A percentile compares a stretch with the other conserved stretches of the same genome.
Evolutionary conservation across 2,888 invertebrate genomes (phyloP).

Genomic region (Tipula vernalis): DNA sequence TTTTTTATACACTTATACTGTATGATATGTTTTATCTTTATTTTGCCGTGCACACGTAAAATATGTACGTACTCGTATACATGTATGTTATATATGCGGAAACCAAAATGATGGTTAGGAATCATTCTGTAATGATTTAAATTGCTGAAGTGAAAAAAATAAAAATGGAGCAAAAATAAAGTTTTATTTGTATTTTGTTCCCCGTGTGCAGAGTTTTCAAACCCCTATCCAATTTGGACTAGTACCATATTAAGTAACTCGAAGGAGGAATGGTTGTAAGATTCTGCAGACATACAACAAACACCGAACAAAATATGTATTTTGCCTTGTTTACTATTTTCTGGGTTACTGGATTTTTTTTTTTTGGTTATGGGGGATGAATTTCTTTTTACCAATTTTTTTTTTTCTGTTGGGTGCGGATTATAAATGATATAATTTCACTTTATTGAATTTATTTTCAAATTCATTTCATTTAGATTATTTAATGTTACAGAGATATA

Average conservation of each 20-base stretch:
- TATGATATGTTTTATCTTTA: background rate
- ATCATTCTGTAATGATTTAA: background rate
- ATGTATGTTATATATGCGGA: background rate
- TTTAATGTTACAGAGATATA: background rate
- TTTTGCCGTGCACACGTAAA: background rate
- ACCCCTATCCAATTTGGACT: background rate
- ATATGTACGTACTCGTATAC: background rate
- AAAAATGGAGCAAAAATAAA: background rate
- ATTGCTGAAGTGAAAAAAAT: background rate
- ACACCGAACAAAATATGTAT: background rate
- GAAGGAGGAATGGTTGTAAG: background rate
- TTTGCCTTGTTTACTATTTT: background rate
- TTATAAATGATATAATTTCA: background rate
- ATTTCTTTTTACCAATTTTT: background rate
- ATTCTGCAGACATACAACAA: background rate
- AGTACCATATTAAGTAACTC: background rate
- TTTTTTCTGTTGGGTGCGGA: background rate
- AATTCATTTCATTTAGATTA: background rate
- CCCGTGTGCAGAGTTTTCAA: background rate
- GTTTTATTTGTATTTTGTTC: background rate
- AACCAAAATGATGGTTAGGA: background rate
- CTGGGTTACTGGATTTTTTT: background rate
- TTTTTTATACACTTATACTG: background rate
- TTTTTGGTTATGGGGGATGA: background rate
- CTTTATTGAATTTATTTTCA: background rate